Evolutionary conservation across 2,888 invertebrate species (phyloP), one percentile per base, ranked within the genome.

Genomic region (Arrhopalites spinosus): DNA sequence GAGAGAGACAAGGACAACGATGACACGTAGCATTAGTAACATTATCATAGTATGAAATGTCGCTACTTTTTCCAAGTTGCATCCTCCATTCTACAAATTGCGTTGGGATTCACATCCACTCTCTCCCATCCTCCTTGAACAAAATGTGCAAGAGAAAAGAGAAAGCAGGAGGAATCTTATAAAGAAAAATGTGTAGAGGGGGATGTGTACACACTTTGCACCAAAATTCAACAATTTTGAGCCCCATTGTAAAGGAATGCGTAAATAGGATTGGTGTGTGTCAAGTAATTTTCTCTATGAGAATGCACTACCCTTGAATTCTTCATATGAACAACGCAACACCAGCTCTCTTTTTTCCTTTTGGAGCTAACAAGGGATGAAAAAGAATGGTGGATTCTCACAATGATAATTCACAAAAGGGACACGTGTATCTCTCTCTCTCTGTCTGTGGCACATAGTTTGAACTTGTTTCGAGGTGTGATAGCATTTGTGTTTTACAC

Each of bases 21-120:
- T 36, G 27, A 25, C 27, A 64, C 36, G 36, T 69, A 13, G 36
- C 56, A 70, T 68, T 68, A 68, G 47, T 3, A 36, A 36, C 53
- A 30, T 29, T 23, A 5, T 7, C 15, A n/a, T 3, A 25, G 20
- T 69, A 70, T 53, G 59, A 70, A 70, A 53, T 70, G 53, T 70
- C 64, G 64, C 17, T 36, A 5, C 20, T 11, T 29, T 36, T 70
- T 70, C 56, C 30, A n/a, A n/a, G n/a, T n/a, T n/a, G n/a, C n/a
- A n/a, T n/a, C 27, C 50, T 70, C 56, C 36, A 43, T 29, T 45
- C 23, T 30, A 72, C 71, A 72, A 72, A 72, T 72, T 72, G 71
- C 71, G n/a, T 63, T 72, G 71, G 71, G 71, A 72, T 23, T 72
- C 63, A 29, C 61, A 64, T 20, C n/a, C 11, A 17, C n/a, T 36